Evolutionary conservation across 2,797 vertebrate species (phyloP).

Genomic region (Kryptolebias ocellatus): DNA sequence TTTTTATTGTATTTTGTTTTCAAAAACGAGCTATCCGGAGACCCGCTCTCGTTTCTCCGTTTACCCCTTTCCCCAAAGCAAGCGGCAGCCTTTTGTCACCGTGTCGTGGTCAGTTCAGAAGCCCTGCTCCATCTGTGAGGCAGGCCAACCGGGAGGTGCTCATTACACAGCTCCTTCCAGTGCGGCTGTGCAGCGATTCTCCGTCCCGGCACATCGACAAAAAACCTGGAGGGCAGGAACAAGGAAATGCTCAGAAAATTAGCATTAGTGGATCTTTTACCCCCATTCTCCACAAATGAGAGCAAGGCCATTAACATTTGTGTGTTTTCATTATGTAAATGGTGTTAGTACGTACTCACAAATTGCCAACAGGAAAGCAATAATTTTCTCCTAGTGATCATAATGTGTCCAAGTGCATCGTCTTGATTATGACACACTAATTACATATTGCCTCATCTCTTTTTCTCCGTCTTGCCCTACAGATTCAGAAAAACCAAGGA

Average conservation of each 20-base stretch:
- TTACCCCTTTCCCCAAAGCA: no score
- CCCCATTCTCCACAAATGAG: slow-evolving; percentile 96
- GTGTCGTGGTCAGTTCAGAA: background rate
- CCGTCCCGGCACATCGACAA: slow-evolving; percentile 76
- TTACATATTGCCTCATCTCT: slow-evolving; percentile 91
- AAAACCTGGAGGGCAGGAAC: slow-evolving; percentile 97
- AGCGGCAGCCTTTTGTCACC: background rate
- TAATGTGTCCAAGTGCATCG: slow-evolving; percentile 99
- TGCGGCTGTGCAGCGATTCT: slow-evolving; percentile 49
- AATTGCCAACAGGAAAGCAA: slow-evolving; percentile 99
- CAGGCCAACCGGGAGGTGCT: slow-evolving; percentile 19
- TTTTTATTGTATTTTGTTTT: background rate
- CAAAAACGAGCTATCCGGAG: no score
- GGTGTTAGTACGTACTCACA: slow-evolving; percentile 98
- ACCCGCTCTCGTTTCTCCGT: no score
- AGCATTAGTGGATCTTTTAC: slow-evolving; percentile 95
- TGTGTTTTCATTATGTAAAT: slow-evolving; percentile 99
- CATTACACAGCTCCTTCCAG: slow-evolving; percentile 32
- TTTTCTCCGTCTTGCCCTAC: slow-evolving; percentile 77
- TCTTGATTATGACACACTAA: slow-evolving; percentile 99
- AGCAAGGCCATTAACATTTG: slow-evolving; percentile 98
- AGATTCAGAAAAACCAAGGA: slow-evolving; percentile 99
- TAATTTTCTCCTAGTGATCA: slow-evolving; percentile 99
- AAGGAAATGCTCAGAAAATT: slow-evolving; percentile 90
- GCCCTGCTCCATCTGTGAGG: slow-evolving; percentile 40